These are phyloP conservation scores for Catocala nupta DNA, from an alignment of 2,888 invertebrate genomes.

Conservation along the genomic window DNA sequence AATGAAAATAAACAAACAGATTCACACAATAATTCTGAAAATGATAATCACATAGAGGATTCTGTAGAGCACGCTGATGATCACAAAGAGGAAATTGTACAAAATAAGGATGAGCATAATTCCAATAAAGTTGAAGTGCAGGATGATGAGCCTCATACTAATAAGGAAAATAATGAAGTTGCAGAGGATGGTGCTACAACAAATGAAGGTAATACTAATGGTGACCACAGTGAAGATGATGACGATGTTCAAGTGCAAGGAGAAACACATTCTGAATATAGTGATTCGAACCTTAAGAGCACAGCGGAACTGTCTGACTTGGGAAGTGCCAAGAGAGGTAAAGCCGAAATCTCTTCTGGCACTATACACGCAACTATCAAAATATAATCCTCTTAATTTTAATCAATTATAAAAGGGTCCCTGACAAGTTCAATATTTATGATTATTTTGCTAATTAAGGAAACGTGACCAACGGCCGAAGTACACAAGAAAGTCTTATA, in stretches of 20 bases:
- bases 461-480: slow-evolving; percentile 79
- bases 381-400: slow-evolving; percentile 69
- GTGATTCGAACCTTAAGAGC: slow-evolving; percentile 74
- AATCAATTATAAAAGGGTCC: slow-evolving; percentile 79
- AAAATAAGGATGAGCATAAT: slow-evolving; percentile 22
- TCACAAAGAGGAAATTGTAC: slow-evolving; percentile 12
- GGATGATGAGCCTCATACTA: slow-evolving; percentile 24
- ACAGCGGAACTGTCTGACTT: slow-evolving; percentile 74
- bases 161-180: slow-evolving; percentile 26
- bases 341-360: slow-evolving; percentile 79
- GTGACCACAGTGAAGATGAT: slow-evolving; percentile 82
- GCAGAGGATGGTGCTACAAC: slow-evolving; percentile 54
- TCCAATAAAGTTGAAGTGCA: slow-evolving; percentile 20
- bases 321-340: slow-evolving; percentile 81
- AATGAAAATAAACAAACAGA: slow-evolving; percentile 5
- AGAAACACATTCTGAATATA: slow-evolving; percentile 77
- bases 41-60: slow-evolving; percentile 19
- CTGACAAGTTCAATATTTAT: slow-evolving; percentile 85
- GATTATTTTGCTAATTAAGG: slow-evolving; percentile 87
- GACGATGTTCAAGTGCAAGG: slow-evolving; percentile 86
- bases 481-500: slow-evolving; percentile 82
- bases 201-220: slow-evolving; percentile 78
- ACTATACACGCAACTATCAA: slow-evolving; percentile 78
- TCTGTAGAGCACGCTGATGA: slow-evolving; percentile 5
- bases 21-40: slow-evolving; percentile 7